These are phyloP conservation scores for Lophotriccus pileatus DNA, from an alignment of 2,797 vertebrate species.

Conservation along the genomic window DNA sequence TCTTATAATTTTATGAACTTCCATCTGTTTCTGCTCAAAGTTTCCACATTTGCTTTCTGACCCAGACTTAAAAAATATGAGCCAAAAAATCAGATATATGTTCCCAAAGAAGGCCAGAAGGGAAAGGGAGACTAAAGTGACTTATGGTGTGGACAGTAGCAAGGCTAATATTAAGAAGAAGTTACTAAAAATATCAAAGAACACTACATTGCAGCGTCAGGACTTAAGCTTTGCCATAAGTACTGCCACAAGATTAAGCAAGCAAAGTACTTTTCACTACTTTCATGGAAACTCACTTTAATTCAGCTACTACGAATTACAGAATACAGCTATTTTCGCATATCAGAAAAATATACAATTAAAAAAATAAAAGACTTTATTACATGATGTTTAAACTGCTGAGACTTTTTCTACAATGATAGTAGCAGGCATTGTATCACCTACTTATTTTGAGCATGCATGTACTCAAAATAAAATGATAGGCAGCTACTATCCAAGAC, in stretches of 20 bases:
- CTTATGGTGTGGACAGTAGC: not conserved
- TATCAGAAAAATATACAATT: not conserved
- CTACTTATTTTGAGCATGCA: not conserved
- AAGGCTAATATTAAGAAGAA: not conserved
- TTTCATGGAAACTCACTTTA: not conserved
- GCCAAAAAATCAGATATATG: not conserved
- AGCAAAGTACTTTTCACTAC: not conserved
- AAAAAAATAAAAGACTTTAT: not conserved
- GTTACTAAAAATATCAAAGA: not conserved
- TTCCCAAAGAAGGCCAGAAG: not conserved
- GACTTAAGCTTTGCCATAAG: not conserved
- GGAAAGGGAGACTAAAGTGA: not conserved
- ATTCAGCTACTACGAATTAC: not conserved
- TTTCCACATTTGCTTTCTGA: not conserved
- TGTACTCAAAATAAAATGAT: not conserved
- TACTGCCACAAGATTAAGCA: not conserved
- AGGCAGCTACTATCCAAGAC: not conserved
- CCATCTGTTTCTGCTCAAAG: not conserved
- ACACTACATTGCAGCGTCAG: not conserved
- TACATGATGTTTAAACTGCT: not conserved
- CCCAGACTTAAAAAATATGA: not conserved
- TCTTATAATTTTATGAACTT: not conserved
- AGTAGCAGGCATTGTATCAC: not conserved
- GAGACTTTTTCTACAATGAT: not conserved
- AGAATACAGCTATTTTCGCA: not conserved